A percentile compares a stretch with the other conserved stretches of the same genome.
Evolutionary conservation across 92 coral and sea anemone genomes (phyloP).

Genomic region (Metridium senile): DNA sequence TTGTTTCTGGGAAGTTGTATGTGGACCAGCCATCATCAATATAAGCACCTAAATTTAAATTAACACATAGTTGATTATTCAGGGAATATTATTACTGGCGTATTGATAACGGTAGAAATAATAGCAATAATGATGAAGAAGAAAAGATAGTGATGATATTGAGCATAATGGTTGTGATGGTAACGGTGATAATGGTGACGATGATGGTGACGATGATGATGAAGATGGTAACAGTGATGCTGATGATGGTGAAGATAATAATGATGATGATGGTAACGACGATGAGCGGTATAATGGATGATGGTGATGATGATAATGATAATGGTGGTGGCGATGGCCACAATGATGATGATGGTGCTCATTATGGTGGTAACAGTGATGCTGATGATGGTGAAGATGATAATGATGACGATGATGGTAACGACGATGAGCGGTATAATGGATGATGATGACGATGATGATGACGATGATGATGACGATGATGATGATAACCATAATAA

Average conservation of each 20-base stretch:
- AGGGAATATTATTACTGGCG: too few relatives aligned
- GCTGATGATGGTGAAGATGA: neutral
- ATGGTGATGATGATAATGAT: too few relatives aligned
- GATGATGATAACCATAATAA: too few relatives aligned
- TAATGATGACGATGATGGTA: neutral
- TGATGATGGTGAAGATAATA: neutral
- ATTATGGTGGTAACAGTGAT: neutral
- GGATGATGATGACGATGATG: too few relatives aligned
- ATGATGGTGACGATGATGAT: neutral
- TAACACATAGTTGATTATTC: too few relatives aligned
- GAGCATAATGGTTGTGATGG: too few relatives aligned
- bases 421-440: neutral
- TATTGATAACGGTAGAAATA: neutral
- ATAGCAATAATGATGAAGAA: neutral
- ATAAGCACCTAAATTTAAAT: slow-evolving; percentile 13
- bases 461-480: too few relatives aligned
- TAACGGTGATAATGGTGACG: neutral
- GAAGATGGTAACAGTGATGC: neutral
- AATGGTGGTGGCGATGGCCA: too few relatives aligned
- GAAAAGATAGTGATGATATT: too few relatives aligned
- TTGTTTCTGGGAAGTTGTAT: slow-evolving; percentile 18
- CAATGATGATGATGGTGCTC: neutral
- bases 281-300: too few relatives aligned
- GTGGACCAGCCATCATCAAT: slow-evolving; percentile 25
- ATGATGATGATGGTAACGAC: neutral